A percentile compares a stretch with the other conserved stretches of the same genome.
Evolutionary conservation across 2,113 vertebrate species (phyloP).

Genomic region (Brienomyrus brachyistius): DNA sequence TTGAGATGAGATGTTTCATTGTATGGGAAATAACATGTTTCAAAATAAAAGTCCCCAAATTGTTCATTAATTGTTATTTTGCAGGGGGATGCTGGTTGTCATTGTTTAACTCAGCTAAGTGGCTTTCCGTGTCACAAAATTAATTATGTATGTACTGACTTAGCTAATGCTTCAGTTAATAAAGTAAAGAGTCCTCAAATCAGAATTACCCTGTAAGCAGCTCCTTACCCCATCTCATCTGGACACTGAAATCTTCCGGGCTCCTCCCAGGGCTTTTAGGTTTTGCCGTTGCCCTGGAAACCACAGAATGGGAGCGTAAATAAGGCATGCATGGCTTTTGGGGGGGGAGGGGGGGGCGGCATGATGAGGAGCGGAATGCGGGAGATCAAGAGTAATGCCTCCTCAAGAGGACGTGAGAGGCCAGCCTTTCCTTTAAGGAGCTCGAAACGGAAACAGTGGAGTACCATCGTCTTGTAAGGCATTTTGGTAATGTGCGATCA

Average conservation of each 20-base stretch:
- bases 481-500: background rate
- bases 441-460: background rate
- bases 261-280: background rate
- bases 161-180: background rate
- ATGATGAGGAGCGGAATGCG: background rate
- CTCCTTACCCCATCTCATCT: background rate
- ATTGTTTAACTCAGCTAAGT: background rate
- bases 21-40: background rate
- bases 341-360: background rate
- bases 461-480: background rate
- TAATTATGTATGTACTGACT: background rate
- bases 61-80: background rate
- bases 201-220: background rate
- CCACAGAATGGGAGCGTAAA: background rate
- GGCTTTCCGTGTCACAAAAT: background rate
- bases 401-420: background rate
- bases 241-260: background rate
- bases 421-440: background rate
- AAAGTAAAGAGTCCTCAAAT: background rate
- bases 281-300: background rate
- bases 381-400: background rate
- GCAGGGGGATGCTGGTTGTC: background rate
- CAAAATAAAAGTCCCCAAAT: background rate
- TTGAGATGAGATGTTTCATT: background rate
- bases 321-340: background rate